Evolutionary conservation across 2,797 vertebrate species (phyloP).

Genomic region (Hippocampus kuda): DNA sequence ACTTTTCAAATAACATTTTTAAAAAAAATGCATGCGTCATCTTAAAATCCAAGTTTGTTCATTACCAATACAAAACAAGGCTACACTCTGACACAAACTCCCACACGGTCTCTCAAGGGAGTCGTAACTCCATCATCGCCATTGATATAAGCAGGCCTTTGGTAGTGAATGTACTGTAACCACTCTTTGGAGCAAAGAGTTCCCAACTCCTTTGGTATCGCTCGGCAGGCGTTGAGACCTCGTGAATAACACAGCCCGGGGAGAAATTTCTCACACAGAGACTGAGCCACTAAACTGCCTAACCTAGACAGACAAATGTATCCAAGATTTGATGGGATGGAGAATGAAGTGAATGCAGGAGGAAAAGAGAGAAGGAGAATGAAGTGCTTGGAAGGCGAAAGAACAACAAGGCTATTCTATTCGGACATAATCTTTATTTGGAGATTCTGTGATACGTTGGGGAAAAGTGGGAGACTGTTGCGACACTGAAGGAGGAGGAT

Average conservation of each 20-base stretch:
- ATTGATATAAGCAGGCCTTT: slow-evolving; percentile 13
- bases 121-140: slow-evolving; percentile 1
- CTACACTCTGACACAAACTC: neutral
- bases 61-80: neutral
- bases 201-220: slow-evolving; percentile 22
- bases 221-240: slow-evolving; percentile 17
- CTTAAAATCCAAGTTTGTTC: neutral
- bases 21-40: neutral
- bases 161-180: slow-evolving; percentile 19
- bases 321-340: slow-evolving; percentile 15
- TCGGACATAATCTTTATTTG: slow-evolving; percentile 43
- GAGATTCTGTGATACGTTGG: slow-evolving; percentile 58
- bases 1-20: neutral
- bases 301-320: slow-evolving; percentile 23
- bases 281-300: slow-evolving; percentile 25
- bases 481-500: slow-evolving; percentile 47
- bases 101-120: slow-evolving; percentile 1
- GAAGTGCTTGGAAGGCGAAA: slow-evolving; percentile 16
- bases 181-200: slow-evolving; percentile 16
- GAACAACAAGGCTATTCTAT: slow-evolving; percentile 18
- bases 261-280: slow-evolving; percentile 46
- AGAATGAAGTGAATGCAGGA: slow-evolving; percentile 5
- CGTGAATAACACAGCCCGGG: slow-evolving; percentile 30
- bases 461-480: slow-evolving; percentile 57
- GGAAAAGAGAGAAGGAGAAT: neutral